phyloP scores from a whole-genome alignment of 2,113 vertebrate genomes.

The Oreochromis aureus region DNA sequence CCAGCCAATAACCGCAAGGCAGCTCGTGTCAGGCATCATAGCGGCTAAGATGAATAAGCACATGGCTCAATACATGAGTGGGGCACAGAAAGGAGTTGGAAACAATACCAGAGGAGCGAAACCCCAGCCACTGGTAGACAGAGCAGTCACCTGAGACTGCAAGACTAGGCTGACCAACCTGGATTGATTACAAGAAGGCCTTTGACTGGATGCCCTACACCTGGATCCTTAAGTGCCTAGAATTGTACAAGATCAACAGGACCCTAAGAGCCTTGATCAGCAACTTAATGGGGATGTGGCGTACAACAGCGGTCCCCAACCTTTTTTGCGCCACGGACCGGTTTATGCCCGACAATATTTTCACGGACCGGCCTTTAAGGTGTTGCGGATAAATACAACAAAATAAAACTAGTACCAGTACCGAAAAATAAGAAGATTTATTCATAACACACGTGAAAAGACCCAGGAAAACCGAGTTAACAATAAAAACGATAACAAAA shows the following conservation, averaged over 20 bases:
- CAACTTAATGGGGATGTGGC: background rate
- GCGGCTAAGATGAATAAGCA: background rate
- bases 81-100: background rate
- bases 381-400: no score
- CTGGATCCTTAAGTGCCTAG: background rate
- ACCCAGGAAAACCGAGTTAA: no score
- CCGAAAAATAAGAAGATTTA: no score
- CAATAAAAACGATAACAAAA: no score
- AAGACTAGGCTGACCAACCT: background rate
- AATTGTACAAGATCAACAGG: background rate
- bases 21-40: background rate
- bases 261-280: background rate
- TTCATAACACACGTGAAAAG: no score
- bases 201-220: background rate
- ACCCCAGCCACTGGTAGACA: background rate
- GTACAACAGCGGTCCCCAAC: no score
- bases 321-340: no score
- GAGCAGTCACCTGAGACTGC: background rate
- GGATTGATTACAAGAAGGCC: background rate
- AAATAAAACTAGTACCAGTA: no score
- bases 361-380: no score
- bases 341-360: no score
- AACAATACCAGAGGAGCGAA: background rate
- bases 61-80: background rate
- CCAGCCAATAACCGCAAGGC: rapidly evolving